phyloP scores from a whole-genome alignment of 2,113 vertebrate species.

The Parus major region DNA sequence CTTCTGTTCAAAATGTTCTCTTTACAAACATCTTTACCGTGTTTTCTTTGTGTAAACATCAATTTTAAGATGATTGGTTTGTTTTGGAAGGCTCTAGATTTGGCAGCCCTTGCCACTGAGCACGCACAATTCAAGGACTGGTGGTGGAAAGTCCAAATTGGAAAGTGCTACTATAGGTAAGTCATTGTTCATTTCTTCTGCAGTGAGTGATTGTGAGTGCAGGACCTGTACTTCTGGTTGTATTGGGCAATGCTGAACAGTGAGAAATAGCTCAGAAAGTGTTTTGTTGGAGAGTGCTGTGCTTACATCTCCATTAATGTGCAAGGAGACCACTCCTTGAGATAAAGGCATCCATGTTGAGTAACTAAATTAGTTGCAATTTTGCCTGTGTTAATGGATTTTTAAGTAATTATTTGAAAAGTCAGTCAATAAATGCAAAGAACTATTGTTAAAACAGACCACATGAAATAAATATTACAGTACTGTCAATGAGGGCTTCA shows the following conservation, averaged over 20 bases:
- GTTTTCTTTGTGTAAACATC: neutral
- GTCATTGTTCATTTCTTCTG: neutral
- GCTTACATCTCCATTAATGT: neutral
- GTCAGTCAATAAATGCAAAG: neutral
- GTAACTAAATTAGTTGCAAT: neutral
- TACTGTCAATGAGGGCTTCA: neutral
- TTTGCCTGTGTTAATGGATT: neutral
- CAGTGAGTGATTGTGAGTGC: neutral
- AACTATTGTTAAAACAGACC: neutral
- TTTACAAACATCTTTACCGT: neutral
- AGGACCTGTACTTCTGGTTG: neutral
- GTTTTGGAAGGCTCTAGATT: conserved; percentile 89
- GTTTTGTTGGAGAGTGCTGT: neutral
- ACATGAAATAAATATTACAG: neutral
- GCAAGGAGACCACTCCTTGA: neutral
- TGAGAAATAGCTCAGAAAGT: neutral
- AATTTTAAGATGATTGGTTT: conserved; percentile 49
- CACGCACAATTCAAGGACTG: conserved; percentile 96
- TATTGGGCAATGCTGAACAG: neutral
- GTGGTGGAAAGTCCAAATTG: conserved; percentile 99
- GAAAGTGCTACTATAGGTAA: conserved; percentile 98
- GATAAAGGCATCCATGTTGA: neutral
- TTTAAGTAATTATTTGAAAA: neutral
- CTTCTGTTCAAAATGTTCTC: neutral
- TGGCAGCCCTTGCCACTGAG: conserved; percentile 93